These are phyloP conservation scores for Drosophila multiciliata DNA, from an alignment of 2,888 invertebrate genomes.

Conservation along the genomic window DNA sequence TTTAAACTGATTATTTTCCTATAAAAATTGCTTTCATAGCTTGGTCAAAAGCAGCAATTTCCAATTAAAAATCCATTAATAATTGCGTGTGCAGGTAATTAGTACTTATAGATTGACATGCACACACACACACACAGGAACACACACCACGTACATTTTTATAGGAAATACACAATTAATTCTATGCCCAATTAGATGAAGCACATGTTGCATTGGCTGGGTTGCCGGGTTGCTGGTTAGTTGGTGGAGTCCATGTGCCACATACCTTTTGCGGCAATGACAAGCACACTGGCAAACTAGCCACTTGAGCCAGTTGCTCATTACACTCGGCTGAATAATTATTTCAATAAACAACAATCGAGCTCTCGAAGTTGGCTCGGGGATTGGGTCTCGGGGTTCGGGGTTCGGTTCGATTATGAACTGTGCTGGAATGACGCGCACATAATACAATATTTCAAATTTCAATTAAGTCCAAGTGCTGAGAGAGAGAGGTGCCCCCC, in stretches of 20 bases:
- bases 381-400: conserved; percentile 53
- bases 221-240: conserved; percentile 1
- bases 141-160: not conserved
- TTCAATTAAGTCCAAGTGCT: conserved; percentile 83
- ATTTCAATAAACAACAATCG: conserved; percentile 76
- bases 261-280: conserved; percentile 24
- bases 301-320: conserved; percentile 75
- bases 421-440: conserved; percentile 79
- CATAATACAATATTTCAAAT: conserved; percentile 83
- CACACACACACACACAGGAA: not conserved
- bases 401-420: conserved; percentile 69
- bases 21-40: not conserved
- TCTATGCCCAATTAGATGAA: conserved; percentile 46
- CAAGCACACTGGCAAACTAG: conserved; percentile 15
- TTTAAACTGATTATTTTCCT: not conserved
- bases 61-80: conserved; percentile 56
- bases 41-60: conserved; percentile 18
- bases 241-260: conserved; percentile 22
- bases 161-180: conserved; percentile 14
- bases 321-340: conserved; percentile 76
- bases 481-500: conserved; percentile 67
- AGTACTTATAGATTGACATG: conserved; percentile 7
- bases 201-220: conserved; percentile 47
- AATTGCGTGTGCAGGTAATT: conserved; percentile 65
- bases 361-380: conserved; percentile 56